These are phyloP conservation scores for Dicyrtomina minuta DNA, from an alignment of 2,888 invertebrate genomes.

Conservation along the genomic window DNA sequence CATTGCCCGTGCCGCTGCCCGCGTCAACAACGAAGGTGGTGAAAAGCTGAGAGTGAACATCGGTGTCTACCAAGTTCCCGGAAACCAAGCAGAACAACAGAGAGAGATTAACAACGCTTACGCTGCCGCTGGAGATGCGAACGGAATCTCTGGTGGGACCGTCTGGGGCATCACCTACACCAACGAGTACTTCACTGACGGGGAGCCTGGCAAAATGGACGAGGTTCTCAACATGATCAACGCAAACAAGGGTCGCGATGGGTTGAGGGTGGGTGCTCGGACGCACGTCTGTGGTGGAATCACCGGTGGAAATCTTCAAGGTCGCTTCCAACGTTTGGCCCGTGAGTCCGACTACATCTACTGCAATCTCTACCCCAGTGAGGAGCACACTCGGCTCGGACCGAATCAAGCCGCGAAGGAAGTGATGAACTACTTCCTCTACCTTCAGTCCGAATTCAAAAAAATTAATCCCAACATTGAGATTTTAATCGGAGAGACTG, in stretches of 20 bases:
- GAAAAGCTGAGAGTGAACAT: conserved; percentile 44
- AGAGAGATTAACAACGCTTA: conserved; percentile 51
- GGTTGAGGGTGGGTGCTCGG: conserved; percentile 46
- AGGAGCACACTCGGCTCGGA: conserved; percentile 36
- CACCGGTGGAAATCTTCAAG: conserved; percentile 39
- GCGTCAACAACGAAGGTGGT: conserved; percentile 42
- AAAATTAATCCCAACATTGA: conserved; percentile 45
- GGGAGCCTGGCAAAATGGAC: conserved; percentile 5
- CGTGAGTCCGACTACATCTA: conserved; percentile 50
- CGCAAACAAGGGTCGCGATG: conserved; percentile 32
- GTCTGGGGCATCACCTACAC: conserved; percentile 50
- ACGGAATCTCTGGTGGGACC: conserved; percentile 40
- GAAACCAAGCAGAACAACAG: conserved; percentile 24
- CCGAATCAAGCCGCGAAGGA: conserved; percentile 41
- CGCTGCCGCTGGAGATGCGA: conserved; percentile 48
- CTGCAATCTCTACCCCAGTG: conserved; percentile 50
- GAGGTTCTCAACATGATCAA: conserved; percentile 47
- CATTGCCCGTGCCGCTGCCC: conserved; percentile 46
- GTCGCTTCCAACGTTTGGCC: conserved; percentile 42
- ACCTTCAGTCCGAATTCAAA: conserved; percentile 43
- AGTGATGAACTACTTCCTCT: conserved; percentile 46
- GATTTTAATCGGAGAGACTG: conserved; percentile 52
- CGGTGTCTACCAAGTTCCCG: conserved; percentile 45
- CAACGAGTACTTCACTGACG: conserved; percentile 46
- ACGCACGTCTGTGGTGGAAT: conserved; percentile 46